Evolutionary conservation across 2,797 vertebrate species (phyloP), one percentile per base, ranked within the genome.

Genomic region (Ataeniobius toweri): DNA sequence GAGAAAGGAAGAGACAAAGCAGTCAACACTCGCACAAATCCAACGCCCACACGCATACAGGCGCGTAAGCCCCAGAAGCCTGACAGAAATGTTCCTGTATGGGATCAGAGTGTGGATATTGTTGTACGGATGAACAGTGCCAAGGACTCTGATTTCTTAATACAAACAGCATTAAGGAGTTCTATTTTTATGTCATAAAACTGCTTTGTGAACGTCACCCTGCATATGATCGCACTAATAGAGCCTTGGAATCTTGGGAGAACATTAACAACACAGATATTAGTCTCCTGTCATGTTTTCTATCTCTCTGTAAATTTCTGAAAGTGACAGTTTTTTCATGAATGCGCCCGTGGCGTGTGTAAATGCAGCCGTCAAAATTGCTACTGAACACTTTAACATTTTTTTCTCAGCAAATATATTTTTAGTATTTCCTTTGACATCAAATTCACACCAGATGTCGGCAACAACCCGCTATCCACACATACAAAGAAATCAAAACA

Each of bases 1-100:
- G 84, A 87, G 83, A 80, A 84, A 84, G 53, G 71, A 51, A 89
- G 65, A 89, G 71, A 89, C 79, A 86, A 90, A 88, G 82, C 82
- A 78, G 69, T 68, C 65, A 26, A 55, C 70, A 74, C 72, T 74
- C 63, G 80, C 63, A 80, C 8, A 76, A 68, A 77, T 68, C 31
- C 75, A 44, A 82, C 71, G 10, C 86, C 75, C 83, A 85, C 80
- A 81, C 58, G 12, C 77, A 80, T 46, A 78, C 75, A n/a, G 59
- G 18, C 70, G 61, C 28, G 10, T 63, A 79, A 88, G 46, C 83
- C 56, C 76, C 82, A 65, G 70, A 76, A 81, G 81, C 61, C 78
- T 78, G 75, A 84, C 73, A 65, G 73, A 83, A 80, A 80, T 24
- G 56, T 77, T 83, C 77, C 84, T 71, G 56, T 77, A 74, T 81